Conservation (phyloP, 37 sponge, comb jelly and placozoan genomes). For the Cladorhizidae sp. region DNA sequence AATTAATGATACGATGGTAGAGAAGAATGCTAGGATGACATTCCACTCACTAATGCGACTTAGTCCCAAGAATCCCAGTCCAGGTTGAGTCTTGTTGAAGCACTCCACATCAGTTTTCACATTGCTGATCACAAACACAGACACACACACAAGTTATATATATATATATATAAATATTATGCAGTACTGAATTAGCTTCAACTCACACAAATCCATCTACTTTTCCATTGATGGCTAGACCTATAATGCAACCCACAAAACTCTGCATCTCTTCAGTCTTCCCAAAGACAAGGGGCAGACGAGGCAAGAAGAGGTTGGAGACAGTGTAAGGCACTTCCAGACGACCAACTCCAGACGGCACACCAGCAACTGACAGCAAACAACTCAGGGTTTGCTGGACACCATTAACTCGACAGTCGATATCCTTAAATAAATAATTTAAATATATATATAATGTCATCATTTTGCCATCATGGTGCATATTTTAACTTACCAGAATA, state of each 20-base stretch:
- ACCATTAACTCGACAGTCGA: slow-evolving; percentile 1
- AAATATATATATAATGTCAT: not conserved
- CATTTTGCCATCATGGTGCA: not conserved
- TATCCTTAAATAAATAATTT: not conserved
- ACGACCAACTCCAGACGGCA: not conserved
- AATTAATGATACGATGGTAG: no score
- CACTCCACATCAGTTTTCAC: slow-evolving; percentile 33
- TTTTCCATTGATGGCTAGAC: slow-evolving; percentile 26
- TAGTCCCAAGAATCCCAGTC: slow-evolving; percentile 38
- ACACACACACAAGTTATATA: no score
- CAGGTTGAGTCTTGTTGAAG: slow-evolving; percentile 29
- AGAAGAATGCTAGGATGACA: no score
- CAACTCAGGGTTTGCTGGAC: not conserved
- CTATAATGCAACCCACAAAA: slow-evolving; percentile 43
- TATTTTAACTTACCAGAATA: no score
- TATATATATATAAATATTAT: no score
- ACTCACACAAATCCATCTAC: slow-evolving; percentile 33
- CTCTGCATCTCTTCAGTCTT: slow-evolving; percentile 26
- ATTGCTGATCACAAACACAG: not conserved
- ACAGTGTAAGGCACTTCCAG: not conserved
- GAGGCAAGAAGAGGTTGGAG: slow-evolving; percentile 7
- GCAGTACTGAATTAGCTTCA: no score
- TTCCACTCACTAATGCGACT: slow-evolving; percentile 12
- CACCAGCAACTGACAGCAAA: not conserved
- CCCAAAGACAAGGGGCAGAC: slow-evolving; percentile 30